Evolutionary conservation across 2,797 vertebrate genomes (phyloP), one percentile per base, ranked within the genome.

Genomic region (Syndactyla subalaris): DNA sequence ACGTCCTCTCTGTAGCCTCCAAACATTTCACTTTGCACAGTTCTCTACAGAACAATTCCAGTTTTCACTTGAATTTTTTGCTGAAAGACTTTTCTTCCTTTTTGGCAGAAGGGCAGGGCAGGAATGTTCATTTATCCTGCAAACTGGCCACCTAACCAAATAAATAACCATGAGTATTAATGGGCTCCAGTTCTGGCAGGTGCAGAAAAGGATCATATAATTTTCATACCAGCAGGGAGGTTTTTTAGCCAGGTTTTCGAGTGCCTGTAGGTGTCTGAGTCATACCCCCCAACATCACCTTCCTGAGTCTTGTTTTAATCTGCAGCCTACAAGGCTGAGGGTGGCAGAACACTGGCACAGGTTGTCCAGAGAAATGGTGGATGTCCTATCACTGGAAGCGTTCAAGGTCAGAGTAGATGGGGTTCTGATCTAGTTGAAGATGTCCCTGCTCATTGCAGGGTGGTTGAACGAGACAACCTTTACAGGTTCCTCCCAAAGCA

Each of bases 41-140:
- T 10, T 76, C 68, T 88, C 68, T 68, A 19, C 90, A 71, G 43
- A 73, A 96, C 65, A 52, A 85, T 39, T 78, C 30, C 30, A 48
- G 58, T 76, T 87, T 70, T 66, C 85, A 71, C 12, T 9, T n/a
- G 29, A 68, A 43, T 48, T 89, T 81, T 89, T 72, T 72, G 32
- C 63, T 87, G 30, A 72, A 88, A 88, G 51, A 76, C 32, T 83
- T 92, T 57, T 84, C 39, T 79, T 89, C 72, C 32, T 55, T 86
- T 91, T 15, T 58, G 85, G 80, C 85, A 88, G 70, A 75, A 83
- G 23, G 26, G 24, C 36, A 74, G 38, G 45, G 39, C 43, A 76
- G 55, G 39, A 82, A 88, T 7, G 22, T 30, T 24, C 1, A 0
- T n/a, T 89, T 75, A 57, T 92, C 55, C 70, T 73, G 67, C 78